phyloP scores from a whole-genome alignment of 1,140 invertebrate species.

The Procambarus clarkii region DNA sequence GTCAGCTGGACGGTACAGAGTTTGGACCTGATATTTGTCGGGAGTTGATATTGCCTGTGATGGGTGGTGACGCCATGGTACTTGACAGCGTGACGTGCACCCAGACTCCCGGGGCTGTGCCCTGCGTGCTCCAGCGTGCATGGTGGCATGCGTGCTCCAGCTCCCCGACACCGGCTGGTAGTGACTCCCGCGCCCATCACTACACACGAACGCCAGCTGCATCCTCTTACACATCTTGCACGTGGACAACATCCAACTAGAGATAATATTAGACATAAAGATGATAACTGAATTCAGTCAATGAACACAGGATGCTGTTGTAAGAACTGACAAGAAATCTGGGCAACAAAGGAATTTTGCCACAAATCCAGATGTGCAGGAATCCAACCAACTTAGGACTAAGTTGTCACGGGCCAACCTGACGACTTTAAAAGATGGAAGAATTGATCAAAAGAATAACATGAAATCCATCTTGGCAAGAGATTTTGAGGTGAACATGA shows the following conservation, averaged over 20 bases:
- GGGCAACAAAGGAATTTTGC: not conserved
- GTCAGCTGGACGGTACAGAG: slow-evolving; percentile 19
- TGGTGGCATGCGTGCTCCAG: slow-evolving; percentile 33
- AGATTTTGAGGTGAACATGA: not conserved
- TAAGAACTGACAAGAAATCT: not conserved
- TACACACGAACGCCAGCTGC: not conserved
- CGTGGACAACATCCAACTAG: not conserved
- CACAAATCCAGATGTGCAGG: not conserved
- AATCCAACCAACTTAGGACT: too few relatives aligned
- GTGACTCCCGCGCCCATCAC: not conserved
- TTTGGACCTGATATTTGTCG: not conserved
- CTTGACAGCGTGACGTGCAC: slow-evolving; percentile 32
- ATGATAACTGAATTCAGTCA: not conserved
- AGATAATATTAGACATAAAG: not conserved
- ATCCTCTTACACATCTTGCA: not conserved
- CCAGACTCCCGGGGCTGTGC: not conserved
- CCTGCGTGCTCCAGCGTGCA: slow-evolving; percentile 23
- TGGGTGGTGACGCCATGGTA: slow-evolving; percentile 18
- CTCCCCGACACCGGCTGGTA: not conserved
- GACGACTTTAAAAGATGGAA: not conserved
- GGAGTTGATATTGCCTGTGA: slow-evolving; percentile 27
- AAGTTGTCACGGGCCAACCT: too few relatives aligned
- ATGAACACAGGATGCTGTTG: not conserved
- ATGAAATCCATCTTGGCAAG: not conserved
- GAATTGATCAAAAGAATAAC: not conserved